Base-by-base conservation (phyloP, 2,113 vertebrate genomes). In the Sinocyclocheilus grahami region DNA sequence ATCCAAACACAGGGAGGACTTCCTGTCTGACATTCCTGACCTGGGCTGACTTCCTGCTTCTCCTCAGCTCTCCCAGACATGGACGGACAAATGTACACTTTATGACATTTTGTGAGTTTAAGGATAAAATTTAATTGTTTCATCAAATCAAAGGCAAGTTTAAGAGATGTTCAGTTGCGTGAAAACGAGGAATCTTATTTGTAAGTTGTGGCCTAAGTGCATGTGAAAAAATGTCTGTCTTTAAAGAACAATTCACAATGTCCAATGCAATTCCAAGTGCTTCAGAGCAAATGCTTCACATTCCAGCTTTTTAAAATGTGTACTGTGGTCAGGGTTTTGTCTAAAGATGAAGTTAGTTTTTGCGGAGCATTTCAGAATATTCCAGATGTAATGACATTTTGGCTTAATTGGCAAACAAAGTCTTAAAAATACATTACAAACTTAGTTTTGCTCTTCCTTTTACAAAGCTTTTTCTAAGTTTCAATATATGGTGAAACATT, bases 21-120 rank as follows among this genome's bases (percentile, higher is more conserved):
- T 95, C 95, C 95, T 94, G 92, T 85, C 87, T 94, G 93, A 94
- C 95, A 95, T 95, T 95, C 95, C 94, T 94, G 91, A 93, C 92
- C 92, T 88, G 89, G 89, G 89, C 89, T 33, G 89, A 88, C 87
- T 94, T 95, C 93, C 94, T 95, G 92, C 77, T 90, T 89, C 88
- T 78, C 74, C 62, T 51, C 24, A 58, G 86, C 79, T 90, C 79
- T 87, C 62, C 72, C 86, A 89, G 75, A 69, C 39, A 83, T 16
- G 22, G 27, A 80, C 77, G 76, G 2, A 46, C 69, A 84, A 67
- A 86, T 42, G 58, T 39, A 85, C 27, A n/a, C 60, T 77, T n/a
- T 37, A 30, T 65, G 11, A 42, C 18, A 74, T 74, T 74, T 42
- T 39, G 9, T 42, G 20, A 4, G 18, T 74, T 72, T 51, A 3